phyloP scores from a whole-genome alignment of 2,888 invertebrate species.

The Synergus umbraculus region DNA sequence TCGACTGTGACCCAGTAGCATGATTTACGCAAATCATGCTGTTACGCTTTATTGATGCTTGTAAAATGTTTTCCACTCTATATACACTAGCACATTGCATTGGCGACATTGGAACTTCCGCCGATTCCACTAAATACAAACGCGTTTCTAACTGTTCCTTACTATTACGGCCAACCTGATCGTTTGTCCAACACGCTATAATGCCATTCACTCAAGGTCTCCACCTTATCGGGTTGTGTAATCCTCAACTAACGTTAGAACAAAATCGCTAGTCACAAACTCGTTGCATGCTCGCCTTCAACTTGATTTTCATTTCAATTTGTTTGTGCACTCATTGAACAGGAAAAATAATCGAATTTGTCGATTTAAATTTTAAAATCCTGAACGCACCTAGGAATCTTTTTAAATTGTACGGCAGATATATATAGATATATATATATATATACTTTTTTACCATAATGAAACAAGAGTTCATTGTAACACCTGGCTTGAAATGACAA shows the following conservation, averaged over 20 bases:
- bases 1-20: not conserved
- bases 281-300: slow-evolving; percentile 1
- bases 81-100: not conserved
- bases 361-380: too few relatives aligned
- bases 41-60: slow-evolving; percentile 11
- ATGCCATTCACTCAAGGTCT: slow-evolving; percentile 40
- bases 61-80: slow-evolving; percentile 12
- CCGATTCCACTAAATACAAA: slow-evolving; percentile 34
- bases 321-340: too few relatives aligned
- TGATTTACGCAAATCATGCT: not conserved
- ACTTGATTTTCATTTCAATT: not conserved
- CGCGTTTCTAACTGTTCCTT: slow-evolving; percentile 31
- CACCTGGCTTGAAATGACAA: slow-evolving; percentile 13
- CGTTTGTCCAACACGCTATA: slow-evolving; percentile 20
- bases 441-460: not conserved
- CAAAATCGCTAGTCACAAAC: slow-evolving; percentile 4
- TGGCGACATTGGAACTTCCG: slow-evolving; percentile 24
- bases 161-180: slow-evolving; percentile 29
- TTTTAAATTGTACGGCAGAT: too few relatives aligned
- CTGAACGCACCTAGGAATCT: too few relatives aligned
- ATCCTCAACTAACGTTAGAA: slow-evolving; percentile 31
- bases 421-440: too few relatives aligned
- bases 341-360: too few relatives aligned
- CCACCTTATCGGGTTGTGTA: slow-evolving; percentile 35
- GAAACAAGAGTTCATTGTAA: slow-evolving; percentile 1